phyloP scores from a whole-genome alignment of 2,113 vertebrate genomes.

The Sylvia atricapilla region DNA sequence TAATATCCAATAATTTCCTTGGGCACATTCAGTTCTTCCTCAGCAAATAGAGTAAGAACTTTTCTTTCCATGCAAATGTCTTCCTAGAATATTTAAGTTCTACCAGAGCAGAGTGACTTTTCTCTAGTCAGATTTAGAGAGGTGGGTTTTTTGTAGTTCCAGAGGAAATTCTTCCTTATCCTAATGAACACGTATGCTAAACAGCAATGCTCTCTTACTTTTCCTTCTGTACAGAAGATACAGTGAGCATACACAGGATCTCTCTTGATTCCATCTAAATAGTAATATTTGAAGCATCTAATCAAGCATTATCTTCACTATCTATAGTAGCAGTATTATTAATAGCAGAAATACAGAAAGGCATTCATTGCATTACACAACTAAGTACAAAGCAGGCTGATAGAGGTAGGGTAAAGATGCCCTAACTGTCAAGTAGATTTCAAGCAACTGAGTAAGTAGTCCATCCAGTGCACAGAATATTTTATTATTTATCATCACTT shows the following conservation, averaged over 20 bases:
- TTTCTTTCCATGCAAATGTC: background rate
- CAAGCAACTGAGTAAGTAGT: background rate
- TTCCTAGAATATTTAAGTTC: background rate
- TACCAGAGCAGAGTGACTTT: background rate
- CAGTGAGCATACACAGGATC: background rate
- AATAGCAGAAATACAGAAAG: background rate
- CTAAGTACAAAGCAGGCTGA: background rate
- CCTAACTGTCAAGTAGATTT: background rate
- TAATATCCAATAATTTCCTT: background rate
- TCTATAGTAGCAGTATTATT: background rate
- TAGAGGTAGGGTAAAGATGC: background rate
- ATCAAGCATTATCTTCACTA: background rate
- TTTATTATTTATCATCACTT: background rate
- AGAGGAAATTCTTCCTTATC: background rate
- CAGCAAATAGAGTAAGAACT: background rate
- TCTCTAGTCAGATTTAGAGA: background rate
- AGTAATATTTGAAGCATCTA: background rate
- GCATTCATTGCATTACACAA: background rate
- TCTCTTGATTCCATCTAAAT: background rate
- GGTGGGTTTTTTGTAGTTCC: background rate
- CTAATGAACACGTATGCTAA: rapidly evolving
- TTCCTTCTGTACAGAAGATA: background rate
- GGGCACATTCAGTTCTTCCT: background rate
- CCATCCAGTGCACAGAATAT: background rate
- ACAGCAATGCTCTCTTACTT: background rate